Evolutionary conservation across 2,888 invertebrate genomes (phyloP).

Genomic region (Hirudinaria manillensis): DNA sequence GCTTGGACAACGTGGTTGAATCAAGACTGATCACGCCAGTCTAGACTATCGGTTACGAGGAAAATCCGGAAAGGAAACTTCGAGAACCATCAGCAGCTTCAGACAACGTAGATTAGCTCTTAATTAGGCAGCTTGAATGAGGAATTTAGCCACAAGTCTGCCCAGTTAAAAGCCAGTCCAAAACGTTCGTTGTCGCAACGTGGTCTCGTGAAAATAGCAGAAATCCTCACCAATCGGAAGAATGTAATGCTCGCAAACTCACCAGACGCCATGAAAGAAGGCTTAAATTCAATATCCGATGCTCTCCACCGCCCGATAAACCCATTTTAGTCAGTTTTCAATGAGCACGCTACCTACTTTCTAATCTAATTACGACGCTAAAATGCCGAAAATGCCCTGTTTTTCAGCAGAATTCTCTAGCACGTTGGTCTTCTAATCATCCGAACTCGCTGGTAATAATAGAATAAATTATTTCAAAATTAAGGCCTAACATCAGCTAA

Average conservation of each 20-base stretch:
- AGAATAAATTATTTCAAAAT: slow-evolving; percentile 1
- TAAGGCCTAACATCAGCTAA: neutral
- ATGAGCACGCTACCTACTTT: slow-evolving; percentile 8
- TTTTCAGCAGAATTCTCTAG: slow-evolving; percentile 9
- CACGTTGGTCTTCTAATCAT: neutral
- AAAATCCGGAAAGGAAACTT: too few species aligned
- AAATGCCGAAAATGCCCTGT: neutral
- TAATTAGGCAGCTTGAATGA: slow-evolving; percentile 35
- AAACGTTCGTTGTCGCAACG: neutral
- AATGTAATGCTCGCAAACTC: too few species aligned
- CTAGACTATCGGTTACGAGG: too few species aligned
- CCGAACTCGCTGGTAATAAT: neutral
- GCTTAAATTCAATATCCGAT: too few species aligned
- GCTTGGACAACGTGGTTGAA: too few species aligned
- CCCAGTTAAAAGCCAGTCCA: slow-evolving; percentile 32
- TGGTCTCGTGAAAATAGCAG: neutral
- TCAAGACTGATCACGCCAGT: too few species aligned
- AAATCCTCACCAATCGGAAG: neutral
- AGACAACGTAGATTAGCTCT: slow-evolving; percentile 29
- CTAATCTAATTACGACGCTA: slow-evolving; percentile 2
- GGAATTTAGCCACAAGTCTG: slow-evolving; percentile 24
- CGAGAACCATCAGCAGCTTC: slow-evolving; percentile 1
- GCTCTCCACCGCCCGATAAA: too few species aligned
- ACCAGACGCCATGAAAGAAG: too few species aligned
- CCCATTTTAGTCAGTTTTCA: too few species aligned